Conservation (phyloP, 2,888 invertebrate species). For the Encarsia formosa region DNA sequence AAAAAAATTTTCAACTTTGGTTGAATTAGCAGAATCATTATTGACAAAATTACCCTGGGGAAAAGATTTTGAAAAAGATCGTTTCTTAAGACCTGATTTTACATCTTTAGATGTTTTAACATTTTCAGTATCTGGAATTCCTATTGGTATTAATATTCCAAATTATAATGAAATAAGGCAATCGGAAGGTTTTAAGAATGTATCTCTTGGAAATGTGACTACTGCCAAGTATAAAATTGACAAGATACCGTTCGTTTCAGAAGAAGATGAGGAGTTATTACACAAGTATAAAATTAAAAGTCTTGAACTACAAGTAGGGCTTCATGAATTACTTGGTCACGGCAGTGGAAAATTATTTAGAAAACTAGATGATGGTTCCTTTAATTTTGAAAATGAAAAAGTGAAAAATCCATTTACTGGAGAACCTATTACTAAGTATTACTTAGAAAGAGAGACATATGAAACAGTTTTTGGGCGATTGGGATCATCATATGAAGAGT, state of each 20-base stretch:
- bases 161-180: conserved; percentile 98
- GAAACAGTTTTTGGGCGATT: conserved; percentile 85
- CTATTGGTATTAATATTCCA: conserved; percentile 95
- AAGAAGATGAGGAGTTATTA: conserved; percentile 72
- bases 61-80: conserved; percentile 78
- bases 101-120: conserved; percentile 91
- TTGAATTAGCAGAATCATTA: conserved; percentile 75
- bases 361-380: conserved; percentile 68
- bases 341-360: conserved; percentile 90
- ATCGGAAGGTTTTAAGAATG: conserved; percentile 95
- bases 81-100: conserved; percentile 90
- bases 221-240: conserved; percentile 78
- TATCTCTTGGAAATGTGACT: conserved; percentile 94
- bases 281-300: conserved; percentile 76
- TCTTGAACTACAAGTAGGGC: conserved; percentile 91
- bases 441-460: conserved; percentile 85
- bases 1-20: conserved; percentile 77
- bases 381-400: conserved; percentile 74
- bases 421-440: conserved; percentile 66
- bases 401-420: conserved; percentile 69
- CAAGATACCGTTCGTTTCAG: conserved; percentile 73
- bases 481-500: conserved; percentile 92
- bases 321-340: conserved; percentile 93
- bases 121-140: conserved; percentile 89
- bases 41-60: conserved; percentile 84